A percentile compares a stretch with the other conserved stretches of the same genome.
These are phyloP conservation scores for Stichodactyla helianthus DNA, from an alignment of 64 coral and sea anemone species.

Conservation along the genomic window DNA sequence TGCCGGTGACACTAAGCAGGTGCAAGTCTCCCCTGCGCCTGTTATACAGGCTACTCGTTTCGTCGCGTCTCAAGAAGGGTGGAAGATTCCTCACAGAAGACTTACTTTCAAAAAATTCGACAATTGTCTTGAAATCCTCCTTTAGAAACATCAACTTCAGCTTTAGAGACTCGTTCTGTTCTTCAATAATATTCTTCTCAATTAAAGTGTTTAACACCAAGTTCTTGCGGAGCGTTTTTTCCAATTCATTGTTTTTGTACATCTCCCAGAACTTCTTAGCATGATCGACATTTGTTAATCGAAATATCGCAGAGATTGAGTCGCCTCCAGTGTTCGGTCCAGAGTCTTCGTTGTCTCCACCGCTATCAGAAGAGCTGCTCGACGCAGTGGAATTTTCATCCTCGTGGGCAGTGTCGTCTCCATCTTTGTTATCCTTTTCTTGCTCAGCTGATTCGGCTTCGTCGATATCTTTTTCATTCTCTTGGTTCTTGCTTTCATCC, in stretches of 20 bases:
- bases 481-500: not conserved
- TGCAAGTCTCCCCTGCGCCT: not conserved
- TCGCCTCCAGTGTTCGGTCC: not conserved
- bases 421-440: not conserved
- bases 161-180: not conserved
- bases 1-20: not conserved
- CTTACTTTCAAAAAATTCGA: constrained; percentile 4
- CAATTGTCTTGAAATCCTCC: not conserved
- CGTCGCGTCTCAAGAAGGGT: not conserved
- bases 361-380: not conserved
- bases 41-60: no score
- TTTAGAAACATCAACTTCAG: not conserved
- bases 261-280: constrained; percentile 1
- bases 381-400: not conserved
- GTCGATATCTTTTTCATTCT: not conserved
- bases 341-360: not conserved
- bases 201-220: not conserved
- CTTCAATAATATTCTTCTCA: not conserved
- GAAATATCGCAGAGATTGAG: not conserved
- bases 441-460: not conserved
- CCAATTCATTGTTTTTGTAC: not conserved
- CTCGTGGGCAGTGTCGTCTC: not conserved
- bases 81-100: not conserved
- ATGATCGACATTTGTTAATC: not conserved
- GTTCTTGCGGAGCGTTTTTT: not conserved